These are phyloP conservation scores for Paramuricea clavata DNA, from an alignment of 92 coral and sea anemone genomes.

Conservation along the genomic window DNA sequence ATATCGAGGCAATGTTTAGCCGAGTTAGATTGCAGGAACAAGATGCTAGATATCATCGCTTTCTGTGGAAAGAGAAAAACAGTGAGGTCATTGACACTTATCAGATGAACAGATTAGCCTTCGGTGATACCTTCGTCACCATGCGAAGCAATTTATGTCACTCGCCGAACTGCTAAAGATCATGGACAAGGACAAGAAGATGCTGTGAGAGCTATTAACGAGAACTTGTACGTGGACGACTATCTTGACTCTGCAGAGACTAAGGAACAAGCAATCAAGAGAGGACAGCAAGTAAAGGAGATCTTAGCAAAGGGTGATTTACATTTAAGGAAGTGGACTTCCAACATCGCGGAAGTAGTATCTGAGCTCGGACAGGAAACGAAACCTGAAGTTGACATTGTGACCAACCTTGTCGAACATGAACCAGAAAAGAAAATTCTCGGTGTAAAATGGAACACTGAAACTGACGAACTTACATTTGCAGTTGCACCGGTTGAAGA, in stretches of 20 bases:
- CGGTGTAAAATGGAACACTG: slow-evolving; percentile 70
- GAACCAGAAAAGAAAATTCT: slow-evolving; percentile 61
- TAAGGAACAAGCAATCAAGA: slow-evolving; percentile 56
- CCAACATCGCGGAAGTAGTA: slow-evolving; percentile 42
- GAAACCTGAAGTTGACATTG: neutral
- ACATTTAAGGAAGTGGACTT: slow-evolving; percentile 67
- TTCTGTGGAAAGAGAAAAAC: slow-evolving; percentile 69
- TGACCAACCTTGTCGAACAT: slow-evolving; percentile 56
- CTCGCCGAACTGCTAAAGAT: slow-evolving; percentile 60
- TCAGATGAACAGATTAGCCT: slow-evolving; percentile 54
- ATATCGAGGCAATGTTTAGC: slow-evolving; percentile 70
- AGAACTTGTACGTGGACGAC: slow-evolving; percentile 72
- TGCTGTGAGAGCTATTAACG: slow-evolving; percentile 56
- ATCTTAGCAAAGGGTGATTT: slow-evolving; percentile 61
- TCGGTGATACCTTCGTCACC: slow-evolving; percentile 68
- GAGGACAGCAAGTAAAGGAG: slow-evolving; percentile 34
- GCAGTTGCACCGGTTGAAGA: slow-evolving; percentile 3
- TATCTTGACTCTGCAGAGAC: slow-evolving; percentile 58
- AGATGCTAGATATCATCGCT: slow-evolving; percentile 67
- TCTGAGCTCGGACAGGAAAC: neutral
- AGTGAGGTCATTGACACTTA: slow-evolving; percentile 49
- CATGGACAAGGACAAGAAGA: slow-evolving; percentile 30
- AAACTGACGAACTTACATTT: slow-evolving; percentile 40
- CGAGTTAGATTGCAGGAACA: slow-evolving; percentile 55
- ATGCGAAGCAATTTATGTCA: slow-evolving; percentile 67